Percentiles rank a stretch among this genome's conserved stretches.
Conservation (phyloP, 2,888 invertebrate genomes). For the Zootermopsis nevadensis region DNA sequence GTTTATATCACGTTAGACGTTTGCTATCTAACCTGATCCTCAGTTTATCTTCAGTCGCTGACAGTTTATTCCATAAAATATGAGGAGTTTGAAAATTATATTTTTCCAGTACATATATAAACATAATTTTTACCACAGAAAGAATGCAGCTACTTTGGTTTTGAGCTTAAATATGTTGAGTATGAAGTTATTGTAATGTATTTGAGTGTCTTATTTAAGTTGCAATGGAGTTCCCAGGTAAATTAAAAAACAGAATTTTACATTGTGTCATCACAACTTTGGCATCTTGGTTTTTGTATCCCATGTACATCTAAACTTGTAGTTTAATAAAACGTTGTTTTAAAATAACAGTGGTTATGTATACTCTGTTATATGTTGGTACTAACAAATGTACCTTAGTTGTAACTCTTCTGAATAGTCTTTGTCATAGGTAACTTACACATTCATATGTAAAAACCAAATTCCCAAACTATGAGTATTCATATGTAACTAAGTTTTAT, state of each 20-base stretch:
- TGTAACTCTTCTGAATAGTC: no score
- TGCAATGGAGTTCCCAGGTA: constrained; percentile 6
- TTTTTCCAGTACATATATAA: not conserved
- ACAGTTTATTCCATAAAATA: not conserved
- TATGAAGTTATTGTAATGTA: not conserved
- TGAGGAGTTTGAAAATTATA: not conserved
- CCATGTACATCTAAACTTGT: constrained; percentile 36
- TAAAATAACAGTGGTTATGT: not conserved
- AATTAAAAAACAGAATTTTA: not conserved
- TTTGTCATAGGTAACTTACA: no score
- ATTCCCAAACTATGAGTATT: no score
- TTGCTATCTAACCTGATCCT: constrained; percentile 12
- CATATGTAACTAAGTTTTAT: no score
- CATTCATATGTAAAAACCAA: no score
- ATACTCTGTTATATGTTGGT: not conserved
- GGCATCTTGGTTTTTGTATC: constrained; percentile 37
- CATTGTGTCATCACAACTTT: constrained; percentile 28
- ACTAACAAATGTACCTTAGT: no score
- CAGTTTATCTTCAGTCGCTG: not conserved
- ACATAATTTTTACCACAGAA: not conserved
- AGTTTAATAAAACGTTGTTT: constrained; percentile 42
- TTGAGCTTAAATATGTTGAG: not conserved
- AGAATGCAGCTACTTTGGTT: not conserved
- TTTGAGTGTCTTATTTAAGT: not conserved
- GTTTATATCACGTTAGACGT: constrained; percentile 19